Evolutionary conservation across 2,113 vertebrate genomes (phyloP), one percentile per base, ranked within the genome.

Genomic region (Athene cunicularia): DNA sequence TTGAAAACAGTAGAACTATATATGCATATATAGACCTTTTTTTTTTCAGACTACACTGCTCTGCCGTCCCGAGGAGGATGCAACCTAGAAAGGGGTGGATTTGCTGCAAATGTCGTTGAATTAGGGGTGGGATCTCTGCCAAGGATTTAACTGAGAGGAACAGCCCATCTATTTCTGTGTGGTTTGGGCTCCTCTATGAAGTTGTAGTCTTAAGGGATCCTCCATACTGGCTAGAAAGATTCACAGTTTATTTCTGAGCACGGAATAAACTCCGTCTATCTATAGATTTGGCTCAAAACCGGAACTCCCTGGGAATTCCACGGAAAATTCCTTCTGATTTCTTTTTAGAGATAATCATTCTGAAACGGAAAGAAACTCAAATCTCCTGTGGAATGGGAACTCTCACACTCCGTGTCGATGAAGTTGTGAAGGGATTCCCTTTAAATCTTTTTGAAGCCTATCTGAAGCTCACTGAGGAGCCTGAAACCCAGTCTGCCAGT

Each of bases 221-320:
- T 91, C 81, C 8, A 1, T 80, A 88, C 27, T 58, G 66, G 66
- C 74, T 94, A 53, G 43, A 60, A 85, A 95, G 93, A 94, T 96
- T 96, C 92, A 91, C 95, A 93, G 90, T 96, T 96, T 96, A 90
- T 95, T 96, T 96, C 92, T 88, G 66, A 90, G 75, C 74, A 66
- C 3, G 9, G 92, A 93, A 90, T 96, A 96, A 97, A 95, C 87
- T 64, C 30, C 8, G 0, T 91, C 93, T 97, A 97, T 96, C 93
- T 97, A 95, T 96, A 97, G 93, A 96, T 45, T 90, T 96, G 92
- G 93, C 96, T 95, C 87, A 86, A 95, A 91, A 70, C 19, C 7
- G 72, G 95, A 90, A 82, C 43, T 93, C 81, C 52, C 49, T 76
- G 66, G 92, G 90, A 91, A 94, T 95, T 93, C 93, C 92, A 52